Conservation (phyloP, 2,113 vertebrate species). For the Lipophrys pholis region DNA sequence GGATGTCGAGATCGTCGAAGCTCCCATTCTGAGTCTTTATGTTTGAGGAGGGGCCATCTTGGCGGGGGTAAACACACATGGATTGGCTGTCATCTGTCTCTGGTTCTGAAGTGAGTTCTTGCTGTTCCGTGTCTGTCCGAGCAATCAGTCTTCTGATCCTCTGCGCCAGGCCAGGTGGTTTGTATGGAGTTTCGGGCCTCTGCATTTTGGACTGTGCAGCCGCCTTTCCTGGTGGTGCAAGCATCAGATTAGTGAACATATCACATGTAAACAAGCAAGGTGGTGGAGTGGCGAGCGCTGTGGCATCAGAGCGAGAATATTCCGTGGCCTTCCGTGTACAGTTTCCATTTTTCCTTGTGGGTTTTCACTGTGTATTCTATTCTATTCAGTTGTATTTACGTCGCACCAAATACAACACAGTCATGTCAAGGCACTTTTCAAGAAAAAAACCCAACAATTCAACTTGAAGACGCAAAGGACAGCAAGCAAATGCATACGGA, state of each 20-base stretch:
- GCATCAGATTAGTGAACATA: constrained; percentile 12
- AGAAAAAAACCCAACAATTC: no score
- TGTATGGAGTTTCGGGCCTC: constrained; percentile 33
- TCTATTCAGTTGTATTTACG: no score
- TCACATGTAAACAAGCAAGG: background rate
- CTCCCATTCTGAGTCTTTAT: constrained; percentile 63
- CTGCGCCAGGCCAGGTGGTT: constrained; percentile 48
- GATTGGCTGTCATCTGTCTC: constrained; percentile 80
- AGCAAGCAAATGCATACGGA: no score
- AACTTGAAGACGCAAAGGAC: no score
- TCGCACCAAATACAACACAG: no score
- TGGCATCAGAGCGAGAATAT: no score
- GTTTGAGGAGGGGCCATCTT: background rate
- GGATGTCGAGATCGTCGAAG: constrained; percentile 87
- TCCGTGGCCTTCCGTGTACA: no score
- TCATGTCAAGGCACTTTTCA: no score
- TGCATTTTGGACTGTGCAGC: constrained; percentile 23
- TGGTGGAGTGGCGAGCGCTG: no score
- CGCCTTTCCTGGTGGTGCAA: constrained; percentile 53
- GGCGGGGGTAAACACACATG: constrained; percentile 69
- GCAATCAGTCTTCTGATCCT: constrained; percentile 47
- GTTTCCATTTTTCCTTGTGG: no score
- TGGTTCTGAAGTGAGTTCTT: constrained; percentile 73
- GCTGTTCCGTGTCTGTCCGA: background rate
- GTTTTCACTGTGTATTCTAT: no score